phyloP scores from a whole-genome alignment of 2,888 invertebrate species.

The Tiliacea aurago region DNA sequence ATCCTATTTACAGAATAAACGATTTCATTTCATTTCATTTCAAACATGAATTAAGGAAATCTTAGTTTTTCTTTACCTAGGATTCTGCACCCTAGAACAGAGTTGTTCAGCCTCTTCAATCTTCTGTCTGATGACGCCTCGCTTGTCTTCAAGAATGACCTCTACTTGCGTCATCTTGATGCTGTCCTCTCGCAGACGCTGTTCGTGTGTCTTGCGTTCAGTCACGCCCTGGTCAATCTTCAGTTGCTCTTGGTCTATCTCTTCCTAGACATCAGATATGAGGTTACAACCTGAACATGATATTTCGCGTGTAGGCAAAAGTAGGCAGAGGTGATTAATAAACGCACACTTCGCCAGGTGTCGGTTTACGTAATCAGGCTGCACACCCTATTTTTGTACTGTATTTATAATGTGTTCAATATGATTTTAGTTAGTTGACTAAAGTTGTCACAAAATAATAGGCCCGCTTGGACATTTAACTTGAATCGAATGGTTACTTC shows the following conservation, averaged over 20 bases:
- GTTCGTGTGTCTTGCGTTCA: conserved; percentile 73
- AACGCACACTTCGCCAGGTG: neutral
- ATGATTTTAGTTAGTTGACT: neutral
- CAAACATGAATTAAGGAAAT: neutral
- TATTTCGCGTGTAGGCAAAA: neutral
- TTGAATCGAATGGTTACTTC: no score
- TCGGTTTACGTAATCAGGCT: neutral
- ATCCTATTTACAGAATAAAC: no score
- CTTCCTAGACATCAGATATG: conserved; percentile 75
- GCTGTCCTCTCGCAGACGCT: conserved; percentile 83
- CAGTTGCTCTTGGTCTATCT: conserved; percentile 85
- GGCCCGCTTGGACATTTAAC: no score
- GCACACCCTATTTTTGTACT: neutral
- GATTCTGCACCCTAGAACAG: conserved; percentile 86
- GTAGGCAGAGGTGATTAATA: neutral
- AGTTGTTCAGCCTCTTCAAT: conserved; percentile 82
- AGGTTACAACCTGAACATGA: conserved; percentile 4
- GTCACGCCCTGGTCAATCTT: conserved; percentile 81
- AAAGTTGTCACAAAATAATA: neutral
- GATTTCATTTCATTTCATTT: no score
- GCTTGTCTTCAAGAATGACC: conserved; percentile 80
- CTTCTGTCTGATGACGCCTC: conserved; percentile 73
- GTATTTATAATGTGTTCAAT: neutral
- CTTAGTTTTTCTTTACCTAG: conserved; percentile 78
- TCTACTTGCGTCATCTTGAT: conserved; percentile 80